Evolutionary conservation across 2,888 invertebrate genomes (phyloP).

Genomic region (Rosalia funebris): DNA sequence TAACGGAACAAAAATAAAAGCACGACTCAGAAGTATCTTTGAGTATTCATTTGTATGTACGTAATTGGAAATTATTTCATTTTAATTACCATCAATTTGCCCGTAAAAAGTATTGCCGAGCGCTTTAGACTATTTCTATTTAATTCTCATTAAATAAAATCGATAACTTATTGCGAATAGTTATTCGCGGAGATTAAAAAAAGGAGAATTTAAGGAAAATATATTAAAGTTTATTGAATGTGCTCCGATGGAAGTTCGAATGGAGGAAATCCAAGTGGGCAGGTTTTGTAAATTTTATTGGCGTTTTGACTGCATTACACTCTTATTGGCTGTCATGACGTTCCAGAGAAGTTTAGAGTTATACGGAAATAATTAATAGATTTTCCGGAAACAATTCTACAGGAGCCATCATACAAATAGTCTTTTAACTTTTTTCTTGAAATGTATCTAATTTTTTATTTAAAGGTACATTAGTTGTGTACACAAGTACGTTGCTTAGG

Average conservation of each 20-base stretch:
- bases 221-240: constrained; percentile 22
- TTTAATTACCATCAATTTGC: constrained; percentile 41
- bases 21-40: constrained; percentile 19
- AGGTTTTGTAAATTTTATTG: constrained; percentile 1
- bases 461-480: too few relatives aligned
- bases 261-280: constrained; percentile 12
- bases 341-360: too few relatives aligned
- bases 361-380: too few relatives aligned
- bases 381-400: too few relatives aligned
- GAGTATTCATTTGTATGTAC: constrained; percentile 39
- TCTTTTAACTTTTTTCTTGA: too few relatives aligned
- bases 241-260: constrained; percentile 10
- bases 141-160: constrained; percentile 46
- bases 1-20: constrained; percentile 16
- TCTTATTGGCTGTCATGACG: too few relatives aligned
- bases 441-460: too few relatives aligned
- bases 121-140: constrained; percentile 38
- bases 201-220: constrained; percentile 25
- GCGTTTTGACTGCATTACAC: neutral
- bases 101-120: constrained; percentile 36
- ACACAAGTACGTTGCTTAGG: too few relatives aligned
- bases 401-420: too few relatives aligned
- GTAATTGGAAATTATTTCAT: constrained; percentile 45
- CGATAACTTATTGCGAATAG: constrained; percentile 39
- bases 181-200: constrained; percentile 32